These are phyloP conservation scores for Syndactyla subalaris DNA, from an alignment of 2,797 vertebrate species.

Conservation along the genomic window DNA sequence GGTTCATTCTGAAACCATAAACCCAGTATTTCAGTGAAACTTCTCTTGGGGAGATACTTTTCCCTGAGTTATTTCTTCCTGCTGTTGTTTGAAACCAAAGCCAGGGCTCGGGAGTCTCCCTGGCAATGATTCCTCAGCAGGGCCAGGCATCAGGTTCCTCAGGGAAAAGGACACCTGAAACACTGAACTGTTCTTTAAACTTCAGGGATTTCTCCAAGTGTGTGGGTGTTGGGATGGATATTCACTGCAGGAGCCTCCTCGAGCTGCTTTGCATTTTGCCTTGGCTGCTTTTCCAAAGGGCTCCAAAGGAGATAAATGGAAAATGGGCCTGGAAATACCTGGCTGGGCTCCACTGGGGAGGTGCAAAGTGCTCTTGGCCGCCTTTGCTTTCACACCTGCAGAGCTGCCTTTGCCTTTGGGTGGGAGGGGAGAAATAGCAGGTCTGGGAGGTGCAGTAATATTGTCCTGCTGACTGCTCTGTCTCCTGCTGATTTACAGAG, in stretches of 20 bases:
- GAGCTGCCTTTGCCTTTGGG: background rate
- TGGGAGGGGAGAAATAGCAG: background rate
- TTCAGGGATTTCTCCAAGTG: background rate
- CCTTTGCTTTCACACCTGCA: background rate
- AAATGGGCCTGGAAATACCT: background rate
- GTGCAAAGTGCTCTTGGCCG: no score
- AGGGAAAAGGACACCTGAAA: background rate
- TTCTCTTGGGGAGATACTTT: background rate
- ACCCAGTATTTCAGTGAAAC: background rate
- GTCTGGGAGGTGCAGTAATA: background rate
- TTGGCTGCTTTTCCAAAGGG: conserved; percentile 33
- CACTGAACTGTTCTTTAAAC: background rate
- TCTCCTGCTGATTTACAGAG: background rate
- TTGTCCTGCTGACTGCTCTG: rapidly evolving
- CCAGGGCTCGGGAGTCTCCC: background rate
- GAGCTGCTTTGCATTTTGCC: background rate
- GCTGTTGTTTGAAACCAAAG: background rate
- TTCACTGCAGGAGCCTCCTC: background rate
- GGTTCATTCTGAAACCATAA: background rate
- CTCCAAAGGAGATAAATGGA: background rate
- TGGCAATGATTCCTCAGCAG: background rate
- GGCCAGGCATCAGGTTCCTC: background rate
- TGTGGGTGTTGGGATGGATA: background rate
- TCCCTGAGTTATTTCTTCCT: background rate
- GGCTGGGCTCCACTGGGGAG: background rate